Evolutionary conservation across 2,888 invertebrate genomes (phyloP), one percentile per base, ranked within the genome.

Genomic region (Ichneumon xanthorius): DNA sequence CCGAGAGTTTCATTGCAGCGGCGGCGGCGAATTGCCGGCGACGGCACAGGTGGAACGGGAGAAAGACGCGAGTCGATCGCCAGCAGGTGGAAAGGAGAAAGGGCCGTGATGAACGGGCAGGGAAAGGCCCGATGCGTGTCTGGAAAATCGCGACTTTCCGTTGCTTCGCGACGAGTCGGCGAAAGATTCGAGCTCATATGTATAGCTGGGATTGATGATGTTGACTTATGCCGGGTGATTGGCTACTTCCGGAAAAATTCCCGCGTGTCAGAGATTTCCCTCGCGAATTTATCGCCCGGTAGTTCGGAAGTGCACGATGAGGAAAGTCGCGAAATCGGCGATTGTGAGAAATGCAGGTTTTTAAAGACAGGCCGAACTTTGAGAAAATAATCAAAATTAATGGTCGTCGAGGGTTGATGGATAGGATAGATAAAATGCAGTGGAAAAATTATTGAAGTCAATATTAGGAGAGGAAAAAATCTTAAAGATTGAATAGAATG

Each of bases 101-200:
- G 53, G 75, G 40, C 26, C 7, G 58, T 45, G 61, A 63, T 68
- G 55, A 55, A 78, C 68, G 50, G 71, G 70, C 73, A 73, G 71
- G 81, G 78, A 73, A 81, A 84, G 22, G 81, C 55, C 63, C 72
- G 81, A 22, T 22, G 61, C 30, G 33, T 9, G 61, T 63, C 16
- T n/a, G 30, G 61, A 63, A 63, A 80, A 77, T 71, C 72, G 58
- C 58, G 26, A 22, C 55, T 19, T 22, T 58, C 11, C 26, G 58
- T 26, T 26, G 58, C 26, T 22, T 11, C 9, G 26, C 58, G 19
- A 58, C 58, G 14, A 26, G 26, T 14, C 58, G 58, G 26, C 22
- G 22, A 81, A 81, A 78, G 68, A 80, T 63, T 63, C 33, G 61
- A 63, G 22, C 33, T 33, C 30, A 5, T 33, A 16, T 7, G 22